Conservation (phyloP, 1,140 invertebrate species). For the Cataglyphis hispanica region DNA sequence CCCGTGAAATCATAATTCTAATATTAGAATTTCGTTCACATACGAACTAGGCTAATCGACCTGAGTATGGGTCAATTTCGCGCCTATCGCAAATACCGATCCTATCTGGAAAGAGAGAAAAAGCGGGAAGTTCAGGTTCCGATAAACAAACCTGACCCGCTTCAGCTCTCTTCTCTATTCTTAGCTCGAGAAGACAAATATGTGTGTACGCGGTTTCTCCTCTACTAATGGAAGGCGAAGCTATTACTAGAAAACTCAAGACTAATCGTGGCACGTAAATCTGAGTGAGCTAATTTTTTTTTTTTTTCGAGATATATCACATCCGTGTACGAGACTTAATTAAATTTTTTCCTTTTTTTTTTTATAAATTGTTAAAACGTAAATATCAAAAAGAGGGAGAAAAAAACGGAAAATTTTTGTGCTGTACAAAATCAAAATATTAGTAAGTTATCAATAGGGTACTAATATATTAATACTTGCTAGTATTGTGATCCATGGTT, state of each 20-base stretch:
- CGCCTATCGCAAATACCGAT: neutral
- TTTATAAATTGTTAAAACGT: neutral
- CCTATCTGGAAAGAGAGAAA: neutral
- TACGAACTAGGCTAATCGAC: conserved; percentile 27
- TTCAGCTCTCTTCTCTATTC: conserved; percentile 36
- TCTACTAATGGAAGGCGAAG: neutral
- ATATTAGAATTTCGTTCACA: conserved; percentile 33
- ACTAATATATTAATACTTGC: neutral
- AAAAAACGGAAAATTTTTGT: neutral
- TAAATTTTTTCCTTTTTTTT: neutral
- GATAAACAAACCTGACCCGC: conserved; percentile 49
- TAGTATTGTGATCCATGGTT: neutral
- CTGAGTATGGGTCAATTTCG: conserved; percentile 15
- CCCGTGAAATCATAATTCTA: conserved; percentile 27
- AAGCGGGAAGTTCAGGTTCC: conserved; percentile 21
- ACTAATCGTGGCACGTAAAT: neutral
- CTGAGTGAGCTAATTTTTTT: conserved; percentile 21
- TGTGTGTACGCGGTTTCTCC: conserved; percentile 1
- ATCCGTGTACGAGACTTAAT: neutral
- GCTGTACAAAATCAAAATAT: neutral
- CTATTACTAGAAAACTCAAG: conserved; percentile 1
- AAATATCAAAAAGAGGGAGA: neutral
- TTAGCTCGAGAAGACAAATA: conserved; percentile 8
- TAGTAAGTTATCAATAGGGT: neutral
- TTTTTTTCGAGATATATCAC: neutral